Evolutionary conservation across 2,888 invertebrate genomes (phyloP), one percentile per base, ranked within the genome.

Genomic region (Epistrophe eligans): DNA sequence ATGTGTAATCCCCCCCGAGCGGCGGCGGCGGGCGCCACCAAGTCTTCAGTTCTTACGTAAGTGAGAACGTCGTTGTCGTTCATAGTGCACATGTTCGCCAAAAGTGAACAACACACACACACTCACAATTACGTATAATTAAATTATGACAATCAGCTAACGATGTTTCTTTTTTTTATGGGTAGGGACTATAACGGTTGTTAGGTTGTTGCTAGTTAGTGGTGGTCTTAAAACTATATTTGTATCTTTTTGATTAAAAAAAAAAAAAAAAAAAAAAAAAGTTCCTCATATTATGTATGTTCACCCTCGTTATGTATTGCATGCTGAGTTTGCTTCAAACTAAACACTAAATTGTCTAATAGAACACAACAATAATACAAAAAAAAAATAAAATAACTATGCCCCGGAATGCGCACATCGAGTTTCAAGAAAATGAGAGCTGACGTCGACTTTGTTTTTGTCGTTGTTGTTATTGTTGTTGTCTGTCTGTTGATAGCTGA

Each of bases 71-170:
- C 52, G 13, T 50, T 11, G 17, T 43, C 70, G 19, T 62, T 24
- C 15, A 43, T 60, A 40, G 43, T 76, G 77, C 81, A 85, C 77
- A 85, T 81, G 81, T 81, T 85, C 66, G 77, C 77, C 71, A 82
- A 85, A 85, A 77, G 38, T 43, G 50, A 28, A 72, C 19, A 55
- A 38, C 74, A 62, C 40, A 43, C 40, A 43, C 35, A 66, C 35
- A 66, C 24, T 71, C 35, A 48, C 38, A 57, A 45, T 58, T 40
- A 80, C 35, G 35, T 35, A 35, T 70, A 85, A 81, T 85, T 81
- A 43, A 85, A 85, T 85, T 85, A 85, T 79, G 85, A 74, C 85
- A 81, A 81, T 77, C 67, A 67, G 70, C 70, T 70, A 84, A 77
- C 67, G 70, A 43, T 55, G 24, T 72, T 35, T 43, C n/a, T 24